Evolutionary conservation across 35 echinoderm and acorn worm species (phyloP).

Genomic region (Lytechinus variegatus): DNA sequence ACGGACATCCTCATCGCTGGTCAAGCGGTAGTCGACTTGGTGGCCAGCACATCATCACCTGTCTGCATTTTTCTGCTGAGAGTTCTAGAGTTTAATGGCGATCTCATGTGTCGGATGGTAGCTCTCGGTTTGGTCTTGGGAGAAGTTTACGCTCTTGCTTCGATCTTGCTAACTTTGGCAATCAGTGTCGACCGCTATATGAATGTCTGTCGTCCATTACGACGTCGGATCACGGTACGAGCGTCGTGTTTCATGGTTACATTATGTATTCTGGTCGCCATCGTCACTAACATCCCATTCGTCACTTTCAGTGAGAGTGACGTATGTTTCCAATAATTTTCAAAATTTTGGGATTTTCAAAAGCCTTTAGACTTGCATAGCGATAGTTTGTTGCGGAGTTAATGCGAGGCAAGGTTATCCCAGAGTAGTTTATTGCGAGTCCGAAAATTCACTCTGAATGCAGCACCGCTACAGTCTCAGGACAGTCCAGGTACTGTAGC

Average conservation of each 20-base stretch:
- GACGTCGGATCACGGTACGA: neutral
- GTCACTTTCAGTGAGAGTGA: neutral
- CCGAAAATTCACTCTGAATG: too few relatives aligned
- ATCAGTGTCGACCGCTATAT: conserved; percentile 47
- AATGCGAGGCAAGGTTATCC: too few relatives aligned
- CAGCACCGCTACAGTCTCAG: too few relatives aligned
- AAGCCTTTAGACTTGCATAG: too few relatives aligned
- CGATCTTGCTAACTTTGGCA: neutral
- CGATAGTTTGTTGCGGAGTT: too few relatives aligned
- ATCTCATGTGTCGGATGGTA: neutral
- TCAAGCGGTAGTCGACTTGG: conserved; percentile 19
- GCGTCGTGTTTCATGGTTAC: neutral
- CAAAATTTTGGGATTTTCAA: too few relatives aligned
- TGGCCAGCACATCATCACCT: neutral
- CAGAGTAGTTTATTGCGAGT: too few relatives aligned
- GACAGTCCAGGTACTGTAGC: too few relatives aligned
- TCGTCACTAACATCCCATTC: neutral
- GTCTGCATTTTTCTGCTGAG: neutral
- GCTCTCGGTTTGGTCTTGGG: neutral
- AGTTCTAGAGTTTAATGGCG: neutral
- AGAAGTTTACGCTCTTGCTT: neutral
- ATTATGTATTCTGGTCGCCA: neutral
- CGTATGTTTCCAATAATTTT: too few relatives aligned
- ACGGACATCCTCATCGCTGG: conserved; percentile 12
- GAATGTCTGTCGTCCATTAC: conserved; percentile 21